A percentile compares a stretch with the other conserved stretches of the same genome.
phyloP scores from a whole-genome alignment of 1,140 invertebrate species.

The Microvelia longipes region DNA sequence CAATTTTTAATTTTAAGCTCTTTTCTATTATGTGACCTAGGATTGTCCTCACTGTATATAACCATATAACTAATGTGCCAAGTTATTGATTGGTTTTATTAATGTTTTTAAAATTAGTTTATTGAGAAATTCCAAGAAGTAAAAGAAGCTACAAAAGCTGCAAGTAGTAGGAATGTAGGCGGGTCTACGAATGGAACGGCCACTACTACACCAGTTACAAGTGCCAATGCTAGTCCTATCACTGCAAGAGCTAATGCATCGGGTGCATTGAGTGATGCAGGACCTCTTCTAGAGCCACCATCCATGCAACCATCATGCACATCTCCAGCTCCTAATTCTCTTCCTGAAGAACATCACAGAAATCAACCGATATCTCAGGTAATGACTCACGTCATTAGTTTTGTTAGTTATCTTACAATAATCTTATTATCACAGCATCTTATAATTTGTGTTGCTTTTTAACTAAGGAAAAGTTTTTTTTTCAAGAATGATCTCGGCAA shows the following conservation, averaged over 20 bases:
- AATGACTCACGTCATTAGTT: too few relatives aligned
- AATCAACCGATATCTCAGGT: conserved; percentile 5
- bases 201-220: conserved; percentile 54
- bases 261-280: conserved; percentile 17
- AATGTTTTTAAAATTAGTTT: conserved; percentile 47
- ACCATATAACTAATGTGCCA: too few relatives aligned
- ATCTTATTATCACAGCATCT: too few relatives aligned
- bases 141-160: conserved; percentile 75
- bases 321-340: conserved; percentile 11
- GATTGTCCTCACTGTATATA: too few relatives aligned
- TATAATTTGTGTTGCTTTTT: neutral
- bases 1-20: too few relatives aligned
- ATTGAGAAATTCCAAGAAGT: conserved; percentile 98
- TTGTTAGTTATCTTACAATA: too few relatives aligned
- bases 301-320: conserved; percentile 24
- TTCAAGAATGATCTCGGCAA: too few relatives aligned
- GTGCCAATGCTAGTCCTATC: conserved; percentile 70
- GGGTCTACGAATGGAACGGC: conserved; percentile 42
- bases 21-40: too few relatives aligned
- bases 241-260: conserved; percentile 38
- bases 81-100: neutral
- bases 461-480: too few relatives aligned
- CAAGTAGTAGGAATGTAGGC: conserved; percentile 42
- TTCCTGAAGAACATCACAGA: conserved; percentile 12
- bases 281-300: conserved; percentile 34